Evolutionary conservation across 2,888 invertebrate species (phyloP), one percentile per base, ranked within the genome.

Genomic region (Drosophila anomalipes): DNA sequence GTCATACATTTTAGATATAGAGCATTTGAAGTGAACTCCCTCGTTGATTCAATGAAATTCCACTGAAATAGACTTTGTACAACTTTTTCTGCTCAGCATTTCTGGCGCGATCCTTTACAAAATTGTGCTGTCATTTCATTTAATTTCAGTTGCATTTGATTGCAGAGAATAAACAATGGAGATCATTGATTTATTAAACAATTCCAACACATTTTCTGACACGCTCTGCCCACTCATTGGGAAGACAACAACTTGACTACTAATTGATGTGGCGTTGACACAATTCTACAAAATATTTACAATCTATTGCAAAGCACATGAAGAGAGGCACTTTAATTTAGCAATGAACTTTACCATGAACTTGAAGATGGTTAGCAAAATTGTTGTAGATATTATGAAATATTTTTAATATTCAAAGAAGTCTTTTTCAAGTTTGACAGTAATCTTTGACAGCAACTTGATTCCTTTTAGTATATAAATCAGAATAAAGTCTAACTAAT

Each of bases 181-280:
- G 9, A 44, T 44, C 41, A 58, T 30, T 41, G 30, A 9, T n/a
- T 28, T 5, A 28, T 14, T 53, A 2, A n/a, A 30, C 52, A 51
- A 51, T 51, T 30, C 4, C 5, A 51, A 19, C 28, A 51, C 12
- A 52, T 52, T 32, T 52, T 52, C 30, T 35, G 12, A 32, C n/a
- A 32, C 30, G 9, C 4, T 12, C 44, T 44, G 22, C 22, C 32
- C 3, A 19, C 58, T 22, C 22, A 32, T 44, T 44, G n/a, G 16
- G n/a, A n/a, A 32, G 30, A 58, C 22, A 58, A 22, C 32, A 58
- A 44, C 47, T 16, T 47, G 16, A 16, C 26, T 16, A 16, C 10
- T 32, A 44, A 58, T 58, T 58, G 44, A 26, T 44, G 32, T 14
- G 32, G 41, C 30, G 22, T 41, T 58, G 39, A 39, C n/a, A 39